phyloP scores from a whole-genome alignment of 37 sponge, comb jelly and placozoan genomes.

The Chondrosia reniformis region DNA sequence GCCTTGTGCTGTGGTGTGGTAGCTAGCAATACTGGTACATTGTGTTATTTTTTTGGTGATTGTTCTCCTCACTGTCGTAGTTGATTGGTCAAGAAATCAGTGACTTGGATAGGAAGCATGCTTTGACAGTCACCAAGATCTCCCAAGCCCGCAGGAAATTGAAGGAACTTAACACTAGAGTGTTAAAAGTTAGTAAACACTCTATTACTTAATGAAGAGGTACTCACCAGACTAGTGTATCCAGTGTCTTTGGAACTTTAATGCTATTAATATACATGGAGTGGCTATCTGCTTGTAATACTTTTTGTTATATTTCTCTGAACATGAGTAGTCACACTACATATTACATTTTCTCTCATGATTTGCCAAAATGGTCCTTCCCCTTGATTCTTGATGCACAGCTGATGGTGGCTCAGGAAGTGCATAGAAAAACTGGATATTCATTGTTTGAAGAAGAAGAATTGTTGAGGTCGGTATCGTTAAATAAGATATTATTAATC shows the following conservation, averaged over 20 bases:
- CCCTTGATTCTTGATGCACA: too few species aligned
- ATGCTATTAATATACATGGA: neutral
- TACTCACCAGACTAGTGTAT: neutral
- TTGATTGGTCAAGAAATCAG: conserved; percentile 48
- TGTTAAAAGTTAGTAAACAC: conserved; percentile 39
- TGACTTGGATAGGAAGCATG: conserved; percentile 41
- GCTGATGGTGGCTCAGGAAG: conserved; percentile 95
- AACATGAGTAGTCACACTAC: too few species aligned
- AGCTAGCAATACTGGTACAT: too few species aligned
- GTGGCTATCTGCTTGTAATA: neutral
- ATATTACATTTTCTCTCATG: too few species aligned
- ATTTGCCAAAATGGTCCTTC: too few species aligned
- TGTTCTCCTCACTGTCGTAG: neutral
- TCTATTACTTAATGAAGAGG: neutral
- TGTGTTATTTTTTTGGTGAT: neutral
- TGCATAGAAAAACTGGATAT: conserved; percentile 81
- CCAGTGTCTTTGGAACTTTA: neutral
- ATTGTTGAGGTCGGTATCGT: conserved; percentile 70
- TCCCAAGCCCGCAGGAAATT: conserved; percentile 64
- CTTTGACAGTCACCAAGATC: conserved; percentile 55
- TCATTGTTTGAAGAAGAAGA: conserved; percentile 94
- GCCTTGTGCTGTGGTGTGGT: too few species aligned
- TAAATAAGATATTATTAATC: conserved; percentile 25
- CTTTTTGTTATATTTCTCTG: too few species aligned
- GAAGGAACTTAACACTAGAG: conserved; percentile 45